Evolutionary conservation across 2,113 vertebrate genomes (phyloP).

Genomic region (Bubalus kerabau): DNA sequence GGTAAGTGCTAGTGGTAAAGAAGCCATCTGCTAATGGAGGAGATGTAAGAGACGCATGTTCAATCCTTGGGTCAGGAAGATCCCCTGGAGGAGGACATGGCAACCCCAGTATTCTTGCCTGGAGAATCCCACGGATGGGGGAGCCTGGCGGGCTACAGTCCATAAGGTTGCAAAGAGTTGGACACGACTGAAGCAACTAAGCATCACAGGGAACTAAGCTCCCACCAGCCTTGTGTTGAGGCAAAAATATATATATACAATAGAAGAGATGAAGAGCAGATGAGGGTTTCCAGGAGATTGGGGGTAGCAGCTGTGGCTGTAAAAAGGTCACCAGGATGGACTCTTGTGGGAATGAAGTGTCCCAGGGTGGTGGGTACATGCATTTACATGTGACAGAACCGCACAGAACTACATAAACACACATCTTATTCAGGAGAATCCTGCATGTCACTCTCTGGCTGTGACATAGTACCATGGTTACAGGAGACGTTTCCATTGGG

Average conservation of each 20-base stretch:
- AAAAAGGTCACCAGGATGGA: background rate
- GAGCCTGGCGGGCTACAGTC: background rate
- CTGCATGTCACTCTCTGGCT: background rate
- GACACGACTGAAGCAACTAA: background rate
- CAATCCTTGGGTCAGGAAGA: background rate
- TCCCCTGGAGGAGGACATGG: background rate
- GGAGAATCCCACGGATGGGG: background rate
- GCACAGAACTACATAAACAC: fast-evolving
- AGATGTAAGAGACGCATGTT: background rate
- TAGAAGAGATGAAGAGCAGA: background rate
- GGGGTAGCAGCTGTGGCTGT: background rate
- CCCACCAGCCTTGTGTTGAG: background rate
- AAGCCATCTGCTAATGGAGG: background rate
- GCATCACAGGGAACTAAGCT: background rate
- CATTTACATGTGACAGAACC: background rate
- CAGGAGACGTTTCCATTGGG: background rate
- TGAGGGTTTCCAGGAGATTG: background rate
- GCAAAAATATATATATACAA: background rate
- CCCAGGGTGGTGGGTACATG: background rate
- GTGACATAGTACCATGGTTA: background rate
- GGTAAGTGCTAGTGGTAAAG: background rate
- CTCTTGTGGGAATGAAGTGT: background rate
- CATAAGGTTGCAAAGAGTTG: background rate
- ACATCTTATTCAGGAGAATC: background rate
- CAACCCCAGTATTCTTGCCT: background rate